Conservation (phyloP, 2,888 invertebrate species). For the Rhabditophanes sp. region DNA sequence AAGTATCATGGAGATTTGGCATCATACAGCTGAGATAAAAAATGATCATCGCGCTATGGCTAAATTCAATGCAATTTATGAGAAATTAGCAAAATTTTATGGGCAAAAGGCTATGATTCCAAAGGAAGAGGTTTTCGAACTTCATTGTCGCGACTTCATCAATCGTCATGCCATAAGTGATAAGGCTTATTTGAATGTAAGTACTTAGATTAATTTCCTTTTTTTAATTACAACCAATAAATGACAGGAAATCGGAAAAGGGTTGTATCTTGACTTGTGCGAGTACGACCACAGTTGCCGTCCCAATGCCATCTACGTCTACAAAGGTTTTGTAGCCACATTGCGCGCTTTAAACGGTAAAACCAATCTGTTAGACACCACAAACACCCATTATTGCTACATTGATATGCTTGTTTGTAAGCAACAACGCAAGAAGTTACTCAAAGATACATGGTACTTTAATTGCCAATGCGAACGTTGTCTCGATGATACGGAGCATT, state of each 20-base stretch:
- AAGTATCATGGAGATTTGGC: conserved; percentile 37
- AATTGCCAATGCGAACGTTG: conserved; percentile 40
- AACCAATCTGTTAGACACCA: conserved; percentile 27
- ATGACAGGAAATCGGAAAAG: conserved; percentile 40
- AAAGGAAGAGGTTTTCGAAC: conserved; percentile 33
- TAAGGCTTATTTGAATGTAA: conserved; percentile 24
- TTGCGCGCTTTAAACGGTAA: conserved; percentile 25
- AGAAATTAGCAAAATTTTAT: conserved; percentile 21
- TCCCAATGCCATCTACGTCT: conserved; percentile 41
- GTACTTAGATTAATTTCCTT: conserved; percentile 1
- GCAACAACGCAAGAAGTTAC: conserved; percentile 26
- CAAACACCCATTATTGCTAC: conserved; percentile 39
- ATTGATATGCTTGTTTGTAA: conserved; percentile 31
- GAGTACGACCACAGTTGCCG: conserved; percentile 42
- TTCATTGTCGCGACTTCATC: conserved; percentile 42
- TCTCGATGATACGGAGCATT: conserved; percentile 29
- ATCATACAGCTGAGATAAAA: conserved; percentile 31
- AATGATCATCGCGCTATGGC: conserved; percentile 24
- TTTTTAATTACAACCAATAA: conserved; percentile 5
- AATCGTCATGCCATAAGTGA: conserved; percentile 44
- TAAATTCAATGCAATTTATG: conserved; percentile 34
- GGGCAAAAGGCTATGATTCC: conserved; percentile 23
- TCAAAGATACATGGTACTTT: conserved; percentile 42
- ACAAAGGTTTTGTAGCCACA: conserved; percentile 31
- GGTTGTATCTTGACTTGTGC: conserved; percentile 42